Evolutionary conservation across 2,888 invertebrate species (phyloP).

Genomic region (Nemapogon koenigi): DNA sequence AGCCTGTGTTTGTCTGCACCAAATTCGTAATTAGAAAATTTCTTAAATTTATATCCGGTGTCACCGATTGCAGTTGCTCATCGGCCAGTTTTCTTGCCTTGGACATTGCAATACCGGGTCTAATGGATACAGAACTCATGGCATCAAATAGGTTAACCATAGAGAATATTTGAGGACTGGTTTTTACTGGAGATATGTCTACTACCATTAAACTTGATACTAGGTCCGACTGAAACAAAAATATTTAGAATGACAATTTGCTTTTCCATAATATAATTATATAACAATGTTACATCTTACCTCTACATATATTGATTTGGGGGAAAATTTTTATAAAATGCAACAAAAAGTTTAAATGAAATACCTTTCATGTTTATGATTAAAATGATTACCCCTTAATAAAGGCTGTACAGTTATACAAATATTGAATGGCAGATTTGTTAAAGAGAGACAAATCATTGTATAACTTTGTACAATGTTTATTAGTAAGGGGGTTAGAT

Average conservation of each 20-base stretch:
- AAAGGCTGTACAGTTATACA: too few relatives aligned
- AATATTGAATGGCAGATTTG: too few relatives aligned
- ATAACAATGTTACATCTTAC: not conserved
- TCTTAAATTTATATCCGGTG: slow-evolving; percentile 66
- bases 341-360: too few relatives aligned
- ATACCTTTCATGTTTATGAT: too few relatives aligned
- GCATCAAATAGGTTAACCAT: slow-evolving; percentile 72
- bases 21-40: slow-evolving; percentile 89
- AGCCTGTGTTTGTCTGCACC: slow-evolving; percentile 67
- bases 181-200: slow-evolving; percentile 73
- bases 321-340: too few relatives aligned
- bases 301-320: too few relatives aligned
- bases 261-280: too few relatives aligned
- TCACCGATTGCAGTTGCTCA: slow-evolving; percentile 64
- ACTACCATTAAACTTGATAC: slow-evolving; percentile 73
- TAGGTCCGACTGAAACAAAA: slow-evolving; percentile 57
- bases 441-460: too few relatives aligned
- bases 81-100: slow-evolving; percentile 72
- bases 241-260: slow-evolving; percentile 1
- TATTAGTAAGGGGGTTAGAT: too few relatives aligned
- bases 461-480: too few relatives aligned
- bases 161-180: slow-evolving; percentile 65
- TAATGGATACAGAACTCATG: slow-evolving; percentile 67
- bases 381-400: too few relatives aligned
- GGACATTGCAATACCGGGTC: slow-evolving; percentile 68